Conservation (phyloP, 2,888 invertebrate species). For the Cybosia mesomella region DNA sequence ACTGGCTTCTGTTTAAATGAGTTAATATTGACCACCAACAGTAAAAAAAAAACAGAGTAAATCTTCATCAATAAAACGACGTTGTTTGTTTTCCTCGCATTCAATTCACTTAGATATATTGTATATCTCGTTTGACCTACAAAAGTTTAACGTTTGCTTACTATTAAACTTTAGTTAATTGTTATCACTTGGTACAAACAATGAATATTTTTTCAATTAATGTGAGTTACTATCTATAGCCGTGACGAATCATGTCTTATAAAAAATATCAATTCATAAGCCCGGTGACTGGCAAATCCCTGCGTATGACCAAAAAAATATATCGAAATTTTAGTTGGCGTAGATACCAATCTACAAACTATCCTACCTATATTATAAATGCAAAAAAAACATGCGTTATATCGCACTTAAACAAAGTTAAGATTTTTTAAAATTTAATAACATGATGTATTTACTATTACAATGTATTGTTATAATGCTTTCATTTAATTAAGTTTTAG, state of each 20-base stretch:
- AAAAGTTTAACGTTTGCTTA: slow-evolving; percentile 7
- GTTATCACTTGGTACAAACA: neutral
- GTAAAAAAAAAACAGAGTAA: neutral
- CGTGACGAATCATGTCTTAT: no score
- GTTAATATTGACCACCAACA: slow-evolving; percentile 6
- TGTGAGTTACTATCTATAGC: slow-evolving; percentile 2
- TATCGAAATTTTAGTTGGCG: neutral
- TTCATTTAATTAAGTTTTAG: no score
- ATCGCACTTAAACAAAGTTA: no score
- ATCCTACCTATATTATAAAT: neutral
- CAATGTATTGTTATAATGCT: no score
- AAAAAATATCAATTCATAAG: no score
- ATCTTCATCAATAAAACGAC: neutral
- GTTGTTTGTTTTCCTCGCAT: neutral
- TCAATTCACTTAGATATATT: neutral
- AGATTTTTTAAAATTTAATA: no score
- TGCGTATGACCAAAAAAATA: no score
- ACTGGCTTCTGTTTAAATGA: slow-evolving; percentile 18
- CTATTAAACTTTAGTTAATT: neutral
- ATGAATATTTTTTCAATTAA: neutral
- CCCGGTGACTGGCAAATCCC: neutral
- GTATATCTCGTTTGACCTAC: slow-evolving; percentile 9
- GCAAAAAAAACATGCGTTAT: no score
- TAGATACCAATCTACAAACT: neutral
- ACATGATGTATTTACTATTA: no score